Evolutionary conservation across 2,113 vertebrate species (phyloP).

Genomic region (Tursiops truncatus): DNA sequence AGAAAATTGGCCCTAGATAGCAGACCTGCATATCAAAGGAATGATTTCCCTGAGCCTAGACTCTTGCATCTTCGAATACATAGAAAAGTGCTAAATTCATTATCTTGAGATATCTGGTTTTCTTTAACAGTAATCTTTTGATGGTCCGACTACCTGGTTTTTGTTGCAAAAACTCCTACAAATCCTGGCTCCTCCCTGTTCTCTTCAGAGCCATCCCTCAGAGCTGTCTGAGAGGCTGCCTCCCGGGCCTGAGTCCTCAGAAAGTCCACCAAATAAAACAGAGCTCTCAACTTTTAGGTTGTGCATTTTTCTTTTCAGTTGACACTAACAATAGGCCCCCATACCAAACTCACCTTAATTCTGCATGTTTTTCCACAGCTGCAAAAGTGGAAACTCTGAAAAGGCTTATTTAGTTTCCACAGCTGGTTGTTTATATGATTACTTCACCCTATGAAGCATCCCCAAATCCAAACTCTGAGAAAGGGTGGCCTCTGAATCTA

Average conservation of each 20-base stretch:
- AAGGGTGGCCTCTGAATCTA: neutral
- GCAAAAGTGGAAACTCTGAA: slow-evolving; percentile 48
- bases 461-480: slow-evolving; percentile 25
- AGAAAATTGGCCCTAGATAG: neutral
- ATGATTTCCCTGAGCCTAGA: neutral
- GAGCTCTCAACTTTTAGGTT: neutral
- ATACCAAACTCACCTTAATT: slow-evolving; percentile 33
- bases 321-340: neutral
- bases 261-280: neutral
- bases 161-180: neutral
- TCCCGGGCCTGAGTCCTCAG: neutral
- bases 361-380: slow-evolving; percentile 36
- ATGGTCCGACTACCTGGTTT: neutral
- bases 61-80: neutral
- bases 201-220: neutral
- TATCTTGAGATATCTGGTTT: neutral
- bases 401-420: slow-evolving; percentile 41
- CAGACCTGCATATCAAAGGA: neutral
- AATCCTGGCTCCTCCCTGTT: neutral
- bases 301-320: neutral
- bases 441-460: slow-evolving; percentile 29
- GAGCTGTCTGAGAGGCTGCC: neutral
- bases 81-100: neutral
- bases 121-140: neutral
- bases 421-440: slow-evolving; percentile 49